A percentile compares a stretch with the other conserved stretches of the same genome.
phyloP scores from a whole-genome alignment of 2,888 invertebrate species.

The Lithophane socia region DNA sequence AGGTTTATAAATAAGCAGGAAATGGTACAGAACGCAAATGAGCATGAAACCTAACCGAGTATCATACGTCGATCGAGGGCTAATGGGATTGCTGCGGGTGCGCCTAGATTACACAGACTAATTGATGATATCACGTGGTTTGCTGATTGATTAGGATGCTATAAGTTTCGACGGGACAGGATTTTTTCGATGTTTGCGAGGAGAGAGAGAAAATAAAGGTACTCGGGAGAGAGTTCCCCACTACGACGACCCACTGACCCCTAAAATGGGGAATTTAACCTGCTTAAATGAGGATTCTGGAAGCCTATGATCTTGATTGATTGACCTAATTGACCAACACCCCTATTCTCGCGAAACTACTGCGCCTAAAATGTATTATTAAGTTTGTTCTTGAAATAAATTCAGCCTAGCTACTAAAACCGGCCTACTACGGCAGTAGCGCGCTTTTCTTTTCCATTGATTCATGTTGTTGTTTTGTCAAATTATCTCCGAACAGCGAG shows the following conservation, averaged over 20 bases:
- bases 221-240: not conserved
- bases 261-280: not conserved
- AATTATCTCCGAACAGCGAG: not conserved
- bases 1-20: conserved; percentile 1
- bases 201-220: not conserved
- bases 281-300: not conserved
- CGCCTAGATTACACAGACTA: conserved; percentile 43
- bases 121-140: conserved; percentile 32
- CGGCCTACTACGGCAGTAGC: too few species aligned
- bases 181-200: not conserved
- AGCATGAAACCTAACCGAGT: conserved; percentile 38
- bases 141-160: conserved; percentile 31
- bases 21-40: conserved; percentile 18
- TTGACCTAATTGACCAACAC: too few species aligned
- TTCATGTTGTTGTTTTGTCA: not conserved
- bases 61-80: conserved; percentile 43
- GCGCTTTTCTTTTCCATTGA: not conserved
- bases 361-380: too few species aligned
- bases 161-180: not conserved
- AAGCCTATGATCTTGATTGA: not conserved
- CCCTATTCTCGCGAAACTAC: too few species aligned
- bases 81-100: conserved; percentile 60
- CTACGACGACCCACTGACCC: not conserved
- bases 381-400: too few species aligned
- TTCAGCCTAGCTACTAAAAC: too few species aligned